Base-by-base conservation (phyloP, 2,888 invertebrate species). In the Eupeodes luniger region DNA sequence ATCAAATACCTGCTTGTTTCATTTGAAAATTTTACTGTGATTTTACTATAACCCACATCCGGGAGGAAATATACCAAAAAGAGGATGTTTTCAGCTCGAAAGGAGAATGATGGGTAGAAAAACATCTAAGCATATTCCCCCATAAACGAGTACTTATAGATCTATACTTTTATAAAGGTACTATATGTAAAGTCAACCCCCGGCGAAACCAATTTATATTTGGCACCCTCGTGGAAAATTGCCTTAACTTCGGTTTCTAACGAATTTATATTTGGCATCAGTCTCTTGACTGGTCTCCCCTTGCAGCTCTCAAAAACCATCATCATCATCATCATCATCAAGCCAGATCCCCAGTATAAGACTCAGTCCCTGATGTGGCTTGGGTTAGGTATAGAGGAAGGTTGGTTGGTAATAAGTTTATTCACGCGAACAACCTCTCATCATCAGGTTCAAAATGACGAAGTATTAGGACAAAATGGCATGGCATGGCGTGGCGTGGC, bases 221-320 rank as follows among this genome's bases (percentile, higher is more conserved):
- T 87, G 83, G 79, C 79, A 83, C 79, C 86, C 70, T 77, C 79
- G 57, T 59, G 72, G 77, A 87, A 87, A 84, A 81, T 81, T 80
- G 72, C 72, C 80, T 61, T 55, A 76, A 47, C 70, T 66, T 70
- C n/a, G 81, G 70, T 49, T 40, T 57, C 70, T 64, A 62, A 55
- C 66, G 62, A 59, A 74, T 36, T 84, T 87, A 84, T 80, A 87
- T 83, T 83, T 81, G 83, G 77, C 84, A 87, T 83, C 84, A 80
- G 72, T 81, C 76, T 81, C 76, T 61, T 67, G 61, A 27, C 47
- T 36, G 57, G 57, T 16, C 64, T 40, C 14, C 14, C 34, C 70
- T 47, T 61, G 40, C 64, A 59, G 11, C 4, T 64, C 57, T 47
- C 14, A 61, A 53, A 61, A 66, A n/a, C 47, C 44, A 66, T 27